These are phyloP conservation scores for Coptodon bakossiorum DNA, from an alignment of 2,113 vertebrate genomes.

Conservation along the genomic window DNA sequence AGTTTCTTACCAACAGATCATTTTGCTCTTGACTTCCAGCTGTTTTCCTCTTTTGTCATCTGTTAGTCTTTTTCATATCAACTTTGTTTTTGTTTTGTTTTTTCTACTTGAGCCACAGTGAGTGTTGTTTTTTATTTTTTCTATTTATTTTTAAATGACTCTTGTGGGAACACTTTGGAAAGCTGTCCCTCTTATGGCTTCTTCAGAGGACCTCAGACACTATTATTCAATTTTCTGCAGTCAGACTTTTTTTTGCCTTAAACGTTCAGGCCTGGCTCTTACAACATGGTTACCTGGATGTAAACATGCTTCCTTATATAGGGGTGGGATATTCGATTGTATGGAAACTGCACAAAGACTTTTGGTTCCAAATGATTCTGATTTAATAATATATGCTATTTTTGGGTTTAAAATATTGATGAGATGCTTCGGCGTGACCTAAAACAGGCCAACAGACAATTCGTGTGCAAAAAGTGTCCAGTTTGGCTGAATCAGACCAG, in stretches of 20 bases:
- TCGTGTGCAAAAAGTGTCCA: background rate
- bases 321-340: rapidly evolving
- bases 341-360: background rate
- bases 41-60: background rate
- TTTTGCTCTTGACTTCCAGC: background rate
- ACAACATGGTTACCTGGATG: background rate
- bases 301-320: background rate
- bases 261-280: background rate
- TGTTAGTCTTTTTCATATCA: background rate
- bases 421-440: background rate
- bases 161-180: background rate
- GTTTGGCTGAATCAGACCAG: rapidly evolving
- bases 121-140: background rate
- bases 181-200: background rate
- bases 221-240: background rate
- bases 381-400: background rate
- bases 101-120: rapidly evolving
- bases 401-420: background rate
- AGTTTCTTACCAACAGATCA: background rate
- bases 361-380: background rate
- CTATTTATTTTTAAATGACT: rapidly evolving
- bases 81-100: rapidly evolving
- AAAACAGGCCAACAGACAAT: background rate
- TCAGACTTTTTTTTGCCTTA: background rate
- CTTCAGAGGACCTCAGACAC: background rate